These are phyloP conservation scores for Kryptolebias marmoratus DNA, from an alignment of 2,113 vertebrate species.

Conservation along the genomic window DNA sequence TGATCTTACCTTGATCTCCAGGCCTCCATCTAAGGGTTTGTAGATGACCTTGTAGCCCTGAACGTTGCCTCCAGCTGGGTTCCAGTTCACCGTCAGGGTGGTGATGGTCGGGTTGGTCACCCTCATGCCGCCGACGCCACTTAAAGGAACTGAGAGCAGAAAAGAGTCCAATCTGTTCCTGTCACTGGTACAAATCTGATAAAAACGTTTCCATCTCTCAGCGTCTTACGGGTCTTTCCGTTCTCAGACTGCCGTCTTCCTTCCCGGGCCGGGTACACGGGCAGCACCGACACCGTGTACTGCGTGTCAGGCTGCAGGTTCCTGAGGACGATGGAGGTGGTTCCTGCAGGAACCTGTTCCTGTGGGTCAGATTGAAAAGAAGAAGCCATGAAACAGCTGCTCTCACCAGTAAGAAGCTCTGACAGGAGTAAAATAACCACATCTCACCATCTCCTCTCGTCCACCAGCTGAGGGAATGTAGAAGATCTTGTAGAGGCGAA, in stretches of 20 bases:
- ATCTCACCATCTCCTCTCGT: conserved; percentile 88
- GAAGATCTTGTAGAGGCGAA: conserved; percentile 93
- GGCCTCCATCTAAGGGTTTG: conserved; percentile 80
- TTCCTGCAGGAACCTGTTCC: conserved; percentile 89
- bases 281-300: conserved; percentile 89
- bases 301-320: conserved; percentile 89
- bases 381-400: neutral
- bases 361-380: conserved; percentile 49
- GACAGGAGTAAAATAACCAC: too few species aligned
- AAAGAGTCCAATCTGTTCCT: neutral
- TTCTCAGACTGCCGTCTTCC: conserved; percentile 90
- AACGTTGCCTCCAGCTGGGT: conserved; percentile 91
- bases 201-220: accelerated
- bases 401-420: neutral
- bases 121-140: conserved; percentile 80
- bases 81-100: conserved; percentile 89
- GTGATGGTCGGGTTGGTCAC: conserved; percentile 92
- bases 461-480: conserved; percentile 85
- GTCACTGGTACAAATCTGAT: neutral
- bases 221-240: conserved; percentile 88
- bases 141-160: conserved; percentile 71
- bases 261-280: conserved; percentile 87
- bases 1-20: conserved; percentile 86
- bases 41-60: conserved; percentile 94
- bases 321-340: conserved; percentile 88